Percentiles rank a stretch among this genome's conserved stretches.
Evolutionary conservation across 2,888 invertebrate genomes (phyloP).

Genomic region (Noctua janthina): DNA sequence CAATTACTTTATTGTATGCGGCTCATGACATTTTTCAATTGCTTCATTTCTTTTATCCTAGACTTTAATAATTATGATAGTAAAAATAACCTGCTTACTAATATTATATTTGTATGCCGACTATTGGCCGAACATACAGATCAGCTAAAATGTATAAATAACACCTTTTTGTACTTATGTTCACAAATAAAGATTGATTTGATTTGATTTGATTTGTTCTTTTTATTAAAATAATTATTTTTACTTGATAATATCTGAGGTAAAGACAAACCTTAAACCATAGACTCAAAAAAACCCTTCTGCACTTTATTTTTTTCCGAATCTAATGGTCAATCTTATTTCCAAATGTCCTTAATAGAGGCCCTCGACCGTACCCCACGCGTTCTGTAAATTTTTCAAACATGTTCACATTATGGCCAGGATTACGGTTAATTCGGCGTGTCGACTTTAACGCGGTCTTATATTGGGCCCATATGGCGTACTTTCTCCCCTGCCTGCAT

Average conservation of each 20-base stretch:
- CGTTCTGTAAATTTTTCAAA: conserved; percentile 78
- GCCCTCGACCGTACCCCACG: conserved; percentile 62
- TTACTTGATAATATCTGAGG: neutral
- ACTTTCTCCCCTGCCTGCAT: conserved; percentile 63
- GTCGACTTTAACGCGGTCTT: conserved; percentile 75
- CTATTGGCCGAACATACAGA: too few species aligned
- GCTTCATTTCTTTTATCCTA: too few species aligned
- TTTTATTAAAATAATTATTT: neutral
- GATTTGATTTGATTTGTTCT: too few species aligned
- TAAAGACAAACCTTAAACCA: too few species aligned
- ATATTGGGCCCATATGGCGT: conserved; percentile 88
- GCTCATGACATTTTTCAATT: too few species aligned
- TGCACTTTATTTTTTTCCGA: conserved; percentile 2
- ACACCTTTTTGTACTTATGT: too few species aligned
- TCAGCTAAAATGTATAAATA: too few species aligned
- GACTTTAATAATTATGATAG: too few species aligned
- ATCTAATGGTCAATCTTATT: conserved; percentile 40
- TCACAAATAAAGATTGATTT: too few species aligned
- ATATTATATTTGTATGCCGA: too few species aligned
- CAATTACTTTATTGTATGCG: too few species aligned
- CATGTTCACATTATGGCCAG: conserved; percentile 83
- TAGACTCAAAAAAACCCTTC: neutral
- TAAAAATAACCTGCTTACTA: too few species aligned
- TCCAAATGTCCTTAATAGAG: conserved; percentile 41
- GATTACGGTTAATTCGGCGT: conserved; percentile 85